Conservation (phyloP, 1,140 invertebrate species). For the Ostrea edulis region DNA sequence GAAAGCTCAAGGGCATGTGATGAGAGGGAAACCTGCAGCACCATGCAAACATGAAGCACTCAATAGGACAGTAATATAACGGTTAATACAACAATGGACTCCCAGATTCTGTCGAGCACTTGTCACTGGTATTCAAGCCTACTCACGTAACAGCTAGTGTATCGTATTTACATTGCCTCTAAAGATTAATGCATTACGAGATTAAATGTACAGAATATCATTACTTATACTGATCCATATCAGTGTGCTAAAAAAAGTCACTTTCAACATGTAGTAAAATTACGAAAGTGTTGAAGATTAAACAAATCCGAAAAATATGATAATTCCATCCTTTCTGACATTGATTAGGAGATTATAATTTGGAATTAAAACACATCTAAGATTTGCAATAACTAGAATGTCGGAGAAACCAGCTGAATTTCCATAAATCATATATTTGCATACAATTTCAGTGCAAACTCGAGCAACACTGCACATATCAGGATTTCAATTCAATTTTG, state of each 20-base stretch:
- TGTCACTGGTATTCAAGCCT: neutral
- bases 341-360: conserved; percentile 19
- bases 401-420: neutral
- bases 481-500: neutral
- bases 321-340: neutral
- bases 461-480: neutral
- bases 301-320: conserved; percentile 33
- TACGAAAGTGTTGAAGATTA: neutral
- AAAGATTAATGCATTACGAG: conserved; percentile 5
- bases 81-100: neutral
- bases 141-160: conserved; percentile 23
- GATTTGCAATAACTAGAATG: neutral
- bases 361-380: neutral
- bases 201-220: conserved; percentile 30
- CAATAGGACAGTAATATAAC: conserved; percentile 20
- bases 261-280: conserved; percentile 33
- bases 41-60: neutral
- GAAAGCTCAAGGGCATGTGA: conserved; percentile 20
- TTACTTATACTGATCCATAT: neutral
- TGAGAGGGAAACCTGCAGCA: neutral
- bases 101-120: neutral
- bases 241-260: neutral
- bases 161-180: neutral
- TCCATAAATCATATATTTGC: conserved; percentile 16
- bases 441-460: neutral